Evolutionary conservation across 2,113 vertebrate genomes (phyloP), one percentile per base, ranked within the genome.

Genomic region (Thermophis baileyi): DNA sequence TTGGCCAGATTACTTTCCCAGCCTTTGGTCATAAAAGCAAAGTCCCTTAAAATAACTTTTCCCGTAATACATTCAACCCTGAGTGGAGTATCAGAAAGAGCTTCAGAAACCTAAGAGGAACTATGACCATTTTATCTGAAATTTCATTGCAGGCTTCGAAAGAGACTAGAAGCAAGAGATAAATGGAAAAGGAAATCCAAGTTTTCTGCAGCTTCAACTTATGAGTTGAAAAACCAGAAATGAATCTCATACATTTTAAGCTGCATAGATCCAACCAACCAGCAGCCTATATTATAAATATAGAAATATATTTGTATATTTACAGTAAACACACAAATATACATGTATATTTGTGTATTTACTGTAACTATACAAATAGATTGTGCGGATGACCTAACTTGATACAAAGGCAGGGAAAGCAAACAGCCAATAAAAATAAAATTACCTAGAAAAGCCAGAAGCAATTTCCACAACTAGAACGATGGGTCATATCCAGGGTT

Each of bases 11-110:
- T 92, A 55, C 69, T 94, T 95, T 25, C 63, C 30, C 30, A 69
- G 63, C 4, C n/a, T 35, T 69, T 35, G 35, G 63, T 16, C 63
- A 69, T n/a, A 60, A 85, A 89, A 89, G 53, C 20, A 44, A 85
- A 86, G 27, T 95, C 40, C 91, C 92, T 91, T 90, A 95, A 92
- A 85, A 92, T 86, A 46, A 90, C 30, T 51, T 49, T 51, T 95
- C 94, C 90, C 88, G 55, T 0, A 2, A 86, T 95, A 94, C 25
- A 11, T 12, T 30, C 63, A 95, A 49, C 35, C 86, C 24, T 90
- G 69, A 22, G 50, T 95, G 60, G 53, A 88, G 89, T 94, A 6
- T 0, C 30, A 4, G 90, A 88, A 60, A 30, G 7, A 30, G 60
- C 85, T 46, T 40, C 30, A 93, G 93, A 94, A 85, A 50, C 11